A percentile compares a stretch with the other conserved stretches of the same genome.
Conservation (phyloP, 2,888 invertebrate species). For the Oxycera nigricornis region DNA sequence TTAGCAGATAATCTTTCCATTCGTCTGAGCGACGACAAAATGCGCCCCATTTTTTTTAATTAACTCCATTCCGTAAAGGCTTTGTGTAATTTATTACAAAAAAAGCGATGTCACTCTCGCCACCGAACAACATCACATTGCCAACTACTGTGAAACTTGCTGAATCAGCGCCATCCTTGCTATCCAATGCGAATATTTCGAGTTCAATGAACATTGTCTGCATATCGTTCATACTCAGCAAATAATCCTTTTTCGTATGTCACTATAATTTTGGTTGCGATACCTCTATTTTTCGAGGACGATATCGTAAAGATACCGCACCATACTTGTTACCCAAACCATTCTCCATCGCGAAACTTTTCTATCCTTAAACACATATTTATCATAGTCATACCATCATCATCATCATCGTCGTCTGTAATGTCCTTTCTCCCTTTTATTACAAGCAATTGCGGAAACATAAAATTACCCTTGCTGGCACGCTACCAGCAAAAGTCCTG, state of each 20-base stretch:
- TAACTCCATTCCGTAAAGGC: no score
- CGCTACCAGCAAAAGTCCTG: slow-evolving; percentile 4
- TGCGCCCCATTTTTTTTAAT: no score
- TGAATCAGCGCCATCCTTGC: no score
- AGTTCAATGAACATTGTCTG: slow-evolving; percentile 8
- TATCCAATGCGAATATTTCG: no score
- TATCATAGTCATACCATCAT: background rate
- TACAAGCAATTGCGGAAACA: slow-evolving; percentile 36
- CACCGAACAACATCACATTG: no score
- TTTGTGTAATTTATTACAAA: no score
- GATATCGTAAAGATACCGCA: background rate
- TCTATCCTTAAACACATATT: background rate
- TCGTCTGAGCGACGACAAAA: no score
- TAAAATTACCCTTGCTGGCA: slow-evolving; percentile 37
- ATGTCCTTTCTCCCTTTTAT: slow-evolving; percentile 20
- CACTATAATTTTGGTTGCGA: background rate
- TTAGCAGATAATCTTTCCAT: no score
- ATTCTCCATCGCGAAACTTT: background rate
- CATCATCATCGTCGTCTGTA: background rate
- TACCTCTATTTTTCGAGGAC: background rate
- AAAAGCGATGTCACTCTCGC: no score
- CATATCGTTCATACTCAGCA: slow-evolving; percentile 12
- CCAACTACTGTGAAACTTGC: no score
- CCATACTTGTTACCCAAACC: background rate
- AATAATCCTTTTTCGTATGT: background rate